Evolutionary conservation across 2,797 vertebrate species (phyloP).

Genomic region (Syndactyla subalaris): DNA sequence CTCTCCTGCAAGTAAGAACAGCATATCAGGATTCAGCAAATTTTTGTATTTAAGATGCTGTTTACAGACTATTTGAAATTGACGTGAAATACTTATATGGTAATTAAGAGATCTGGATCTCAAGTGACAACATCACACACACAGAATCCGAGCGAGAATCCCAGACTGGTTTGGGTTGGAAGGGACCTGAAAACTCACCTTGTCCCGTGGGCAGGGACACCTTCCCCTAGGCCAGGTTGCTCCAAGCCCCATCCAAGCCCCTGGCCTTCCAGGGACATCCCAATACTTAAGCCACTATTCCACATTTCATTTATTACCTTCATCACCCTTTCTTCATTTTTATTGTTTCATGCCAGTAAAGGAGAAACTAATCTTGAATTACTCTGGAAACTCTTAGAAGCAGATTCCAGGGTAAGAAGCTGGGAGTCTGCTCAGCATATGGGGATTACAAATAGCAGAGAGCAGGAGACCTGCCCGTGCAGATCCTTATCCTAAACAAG

Average conservation of each 20-base stretch:
- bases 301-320: not conserved
- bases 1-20: not conserved
- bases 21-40: not conserved
- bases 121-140: not conserved
- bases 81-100: not conserved
- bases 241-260: rapidly evolving
- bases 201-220: not conserved
- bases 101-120: not conserved
- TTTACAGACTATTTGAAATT: not conserved
- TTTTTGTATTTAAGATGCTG: conserved; percentile 11
- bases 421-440: not conserved
- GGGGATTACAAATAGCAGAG: not conserved
- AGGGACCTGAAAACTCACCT: not conserved
- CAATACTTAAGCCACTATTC: not conserved
- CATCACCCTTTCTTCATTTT: not conserved
- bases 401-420: not conserved
- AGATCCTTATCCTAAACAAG: not conserved
- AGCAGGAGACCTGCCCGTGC: not conserved
- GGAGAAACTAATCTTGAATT: not conserved
- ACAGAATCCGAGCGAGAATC: not conserved
- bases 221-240: rapidly evolving
- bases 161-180: not conserved
- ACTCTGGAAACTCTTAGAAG: not conserved
- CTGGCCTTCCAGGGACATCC: not conserved
- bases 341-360: not conserved